phyloP scores from a whole-genome alignment of 2,888 invertebrate genomes.

The Alviniconcha strummeri region DNA sequence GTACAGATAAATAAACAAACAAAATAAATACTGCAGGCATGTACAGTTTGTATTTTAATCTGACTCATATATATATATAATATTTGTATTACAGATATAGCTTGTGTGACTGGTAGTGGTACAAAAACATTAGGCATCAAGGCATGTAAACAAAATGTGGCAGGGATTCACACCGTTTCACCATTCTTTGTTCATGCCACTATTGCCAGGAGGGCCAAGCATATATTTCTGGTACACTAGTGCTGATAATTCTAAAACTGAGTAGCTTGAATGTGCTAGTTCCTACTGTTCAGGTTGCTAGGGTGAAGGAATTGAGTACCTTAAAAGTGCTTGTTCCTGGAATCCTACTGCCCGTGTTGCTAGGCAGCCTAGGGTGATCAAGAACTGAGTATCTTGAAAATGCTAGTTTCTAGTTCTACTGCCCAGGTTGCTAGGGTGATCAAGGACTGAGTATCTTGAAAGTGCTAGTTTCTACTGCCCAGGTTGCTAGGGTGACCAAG shows the following conservation, averaged over 20 bases:
- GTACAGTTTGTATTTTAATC: no score
- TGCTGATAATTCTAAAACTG: neutral
- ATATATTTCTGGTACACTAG: no score
- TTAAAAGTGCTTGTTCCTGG: neutral
- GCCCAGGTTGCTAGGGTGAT: neutral
- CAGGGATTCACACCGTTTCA: no score
- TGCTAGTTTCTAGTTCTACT: neutral
- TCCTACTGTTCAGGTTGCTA: neutral
- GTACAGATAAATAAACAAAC: no score
- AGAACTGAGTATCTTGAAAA: neutral
- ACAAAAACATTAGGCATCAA: no score
- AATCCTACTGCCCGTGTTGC: neutral
- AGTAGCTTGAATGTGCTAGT: neutral
- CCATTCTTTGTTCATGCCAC: neutral
- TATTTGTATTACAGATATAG: no score
- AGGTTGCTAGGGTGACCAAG: slow-evolving; percentile 81
- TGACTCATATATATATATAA: no score
- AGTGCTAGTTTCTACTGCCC: slow-evolving; percentile 23
- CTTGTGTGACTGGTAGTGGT: no score
- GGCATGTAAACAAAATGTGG: no score
- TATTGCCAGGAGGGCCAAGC: neutral
- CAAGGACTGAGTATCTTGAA: neutral
- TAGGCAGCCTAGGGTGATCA: neutral
- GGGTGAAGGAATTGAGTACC: neutral
- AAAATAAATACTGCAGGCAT: no score